These are phyloP conservation scores for Thecophora atra DNA, from an alignment of 2,888 invertebrate genomes.

Conservation along the genomic window DNA sequence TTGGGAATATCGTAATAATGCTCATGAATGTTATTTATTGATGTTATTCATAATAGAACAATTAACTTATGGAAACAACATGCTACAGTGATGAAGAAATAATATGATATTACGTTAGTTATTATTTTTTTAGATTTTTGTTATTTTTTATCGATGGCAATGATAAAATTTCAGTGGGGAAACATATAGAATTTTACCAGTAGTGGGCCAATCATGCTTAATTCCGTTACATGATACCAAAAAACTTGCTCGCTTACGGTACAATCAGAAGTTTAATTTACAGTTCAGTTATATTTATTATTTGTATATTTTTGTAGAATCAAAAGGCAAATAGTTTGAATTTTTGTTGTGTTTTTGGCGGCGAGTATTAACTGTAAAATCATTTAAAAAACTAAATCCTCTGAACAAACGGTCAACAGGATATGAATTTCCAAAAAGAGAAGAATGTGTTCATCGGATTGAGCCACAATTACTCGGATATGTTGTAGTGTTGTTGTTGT, in stretches of 20 bases:
- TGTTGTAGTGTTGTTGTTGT: background rate
- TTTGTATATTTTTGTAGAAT: conserved; percentile 38
- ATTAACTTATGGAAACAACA: background rate
- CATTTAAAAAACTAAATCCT: conserved; percentile 13
- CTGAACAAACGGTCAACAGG: conserved; percentile 63
- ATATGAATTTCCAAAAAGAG: conserved; percentile 49
- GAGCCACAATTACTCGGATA: background rate
- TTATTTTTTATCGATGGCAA: conserved; percentile 12
- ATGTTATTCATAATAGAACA: background rate
- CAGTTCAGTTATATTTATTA: conserved; percentile 32
- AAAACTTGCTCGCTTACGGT: conserved; percentile 16
- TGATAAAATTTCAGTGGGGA: conserved; percentile 25
- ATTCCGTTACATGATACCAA: conserved; percentile 49
- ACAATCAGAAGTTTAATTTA: background rate
- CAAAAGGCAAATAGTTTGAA: conserved; percentile 31
- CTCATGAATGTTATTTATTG: background rate
- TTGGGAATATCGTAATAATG: background rate
- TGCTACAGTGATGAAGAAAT: conserved; percentile 6
- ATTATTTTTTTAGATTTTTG: conserved; percentile 1
- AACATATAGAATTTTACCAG: conserved; percentile 57
- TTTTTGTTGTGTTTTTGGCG: conserved; percentile 10
- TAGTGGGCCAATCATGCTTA: conserved; percentile 67
- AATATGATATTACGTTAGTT: conserved; percentile 3
- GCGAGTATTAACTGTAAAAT: conserved; percentile 26
- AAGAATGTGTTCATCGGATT: no score